A percentile compares a stretch with the other conserved stretches of the same genome.
phyloP scores from a whole-genome alignment of 2,113 vertebrate genomes.

The Hemibagrus wyckioides region DNA sequence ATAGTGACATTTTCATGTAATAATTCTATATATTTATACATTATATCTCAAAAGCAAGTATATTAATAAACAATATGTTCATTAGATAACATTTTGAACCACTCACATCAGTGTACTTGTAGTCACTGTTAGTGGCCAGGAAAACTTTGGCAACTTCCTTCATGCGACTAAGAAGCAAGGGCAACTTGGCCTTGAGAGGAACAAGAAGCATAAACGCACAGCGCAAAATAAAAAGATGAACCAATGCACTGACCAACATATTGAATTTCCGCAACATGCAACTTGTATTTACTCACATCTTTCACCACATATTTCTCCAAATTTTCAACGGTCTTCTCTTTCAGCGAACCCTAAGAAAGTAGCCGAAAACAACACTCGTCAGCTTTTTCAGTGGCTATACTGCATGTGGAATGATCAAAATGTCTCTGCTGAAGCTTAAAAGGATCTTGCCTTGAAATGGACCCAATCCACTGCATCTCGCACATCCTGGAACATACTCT shows the following conservation, averaged over 20 bases:
- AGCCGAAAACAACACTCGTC: neutral
- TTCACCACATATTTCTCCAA: constrained; percentile 97
- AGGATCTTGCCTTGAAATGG: constrained; percentile 88
- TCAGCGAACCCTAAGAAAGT: constrained; percentile 84
- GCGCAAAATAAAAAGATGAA: neutral
- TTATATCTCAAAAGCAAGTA: neutral
- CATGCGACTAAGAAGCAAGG: constrained; percentile 94
- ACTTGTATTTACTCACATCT: constrained; percentile 84
- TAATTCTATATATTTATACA: neutral
- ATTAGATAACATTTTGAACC: neutral
- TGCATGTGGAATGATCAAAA: neutral
- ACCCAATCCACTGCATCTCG: constrained; percentile 98
- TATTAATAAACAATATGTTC: neutral
- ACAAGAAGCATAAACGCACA: constrained; percentile 11
- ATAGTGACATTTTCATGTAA: neutral
- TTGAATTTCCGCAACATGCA: neutral
- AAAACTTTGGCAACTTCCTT: constrained; percentile 98
- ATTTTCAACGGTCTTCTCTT: constrained; percentile 97
- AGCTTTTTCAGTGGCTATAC: neutral
- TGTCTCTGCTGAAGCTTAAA: neutral
- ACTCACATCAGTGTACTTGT: constrained; percentile 97
- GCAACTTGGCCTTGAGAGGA: constrained; percentile 85
- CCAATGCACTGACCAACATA: neutral
- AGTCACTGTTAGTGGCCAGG: constrained; percentile 97
- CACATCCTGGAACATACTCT: constrained; percentile 99